These are phyloP conservation scores for Noturus placidus DNA, from an alignment of 2,113 vertebrate species.

Conservation along the genomic window DNA sequence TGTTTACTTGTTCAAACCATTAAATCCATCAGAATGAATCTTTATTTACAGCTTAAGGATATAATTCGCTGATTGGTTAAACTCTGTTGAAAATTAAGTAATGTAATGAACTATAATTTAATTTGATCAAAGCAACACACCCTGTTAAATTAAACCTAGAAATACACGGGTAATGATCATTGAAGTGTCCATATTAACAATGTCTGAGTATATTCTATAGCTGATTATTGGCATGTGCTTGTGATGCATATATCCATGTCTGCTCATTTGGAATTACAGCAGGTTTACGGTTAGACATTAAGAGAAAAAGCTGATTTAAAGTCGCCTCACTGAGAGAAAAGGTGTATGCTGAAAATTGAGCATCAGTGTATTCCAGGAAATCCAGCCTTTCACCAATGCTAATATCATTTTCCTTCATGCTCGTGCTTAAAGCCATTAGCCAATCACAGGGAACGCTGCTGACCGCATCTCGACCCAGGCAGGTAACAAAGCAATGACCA, in stretches of 20 bases:
- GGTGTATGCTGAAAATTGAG: constrained; percentile 6
- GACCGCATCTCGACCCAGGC: constrained; percentile 55
- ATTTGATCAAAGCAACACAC: neutral
- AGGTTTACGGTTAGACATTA: neutral
- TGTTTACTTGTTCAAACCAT: neutral
- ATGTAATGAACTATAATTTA: too few species aligned
- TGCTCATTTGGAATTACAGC: neutral
- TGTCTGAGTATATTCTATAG: neutral
- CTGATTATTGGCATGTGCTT: neutral
- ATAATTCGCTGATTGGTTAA: neutral
- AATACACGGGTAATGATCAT: neutral
- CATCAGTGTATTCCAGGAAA: constrained; percentile 37
- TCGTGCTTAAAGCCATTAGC: constrained; percentile 55
- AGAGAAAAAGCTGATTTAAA: neutral
- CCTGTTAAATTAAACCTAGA: neutral
- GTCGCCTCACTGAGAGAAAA: neutral
- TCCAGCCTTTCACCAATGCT: constrained; percentile 62
- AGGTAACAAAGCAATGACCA: constrained; percentile 50
- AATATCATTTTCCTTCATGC: constrained; percentile 61
- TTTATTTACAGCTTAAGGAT: neutral
- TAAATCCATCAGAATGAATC: neutral
- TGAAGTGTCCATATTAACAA: neutral
- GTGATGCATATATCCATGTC: neutral
- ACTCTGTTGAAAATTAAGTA: too few species aligned
- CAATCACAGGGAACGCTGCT: constrained; percentile 55